Percentiles rank a stretch among this genome's conserved stretches.
Evolutionary conservation across 2,888 invertebrate genomes (phyloP).

Genomic region (Limenitis camilla): DNA sequence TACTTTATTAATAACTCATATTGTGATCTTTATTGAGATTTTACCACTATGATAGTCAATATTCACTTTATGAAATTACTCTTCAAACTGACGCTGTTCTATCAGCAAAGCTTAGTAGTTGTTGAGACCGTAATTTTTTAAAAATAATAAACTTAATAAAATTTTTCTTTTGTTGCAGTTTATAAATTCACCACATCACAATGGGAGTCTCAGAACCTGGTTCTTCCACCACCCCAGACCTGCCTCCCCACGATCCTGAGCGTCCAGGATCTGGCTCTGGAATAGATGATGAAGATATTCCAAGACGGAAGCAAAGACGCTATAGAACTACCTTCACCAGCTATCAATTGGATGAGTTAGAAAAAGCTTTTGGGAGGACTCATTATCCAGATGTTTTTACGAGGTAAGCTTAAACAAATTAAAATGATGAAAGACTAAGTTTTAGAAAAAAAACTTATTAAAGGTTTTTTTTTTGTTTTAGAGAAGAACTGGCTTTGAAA

Average conservation of each 20-base stretch:
- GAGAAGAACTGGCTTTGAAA: conserved; percentile 95
- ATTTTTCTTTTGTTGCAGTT: conserved; percentile 34
- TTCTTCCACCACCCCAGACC: conserved; percentile 52
- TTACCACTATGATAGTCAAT: too few relatives aligned
- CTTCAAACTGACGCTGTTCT: too few relatives aligned
- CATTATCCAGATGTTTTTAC: conserved; percentile 99
- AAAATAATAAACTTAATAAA: too few relatives aligned
- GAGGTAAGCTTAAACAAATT: conserved; percentile 72
- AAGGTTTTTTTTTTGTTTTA: conserved; percentile 70
- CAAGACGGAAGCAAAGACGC: conserved; percentile 92
- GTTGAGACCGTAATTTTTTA: too few relatives aligned
- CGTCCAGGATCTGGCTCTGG: conserved; percentile 59
- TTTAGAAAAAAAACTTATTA: conserved; percentile 45
- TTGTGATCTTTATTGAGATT: too few relatives aligned
- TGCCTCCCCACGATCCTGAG: conserved; percentile 48
- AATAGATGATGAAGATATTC: conserved; percentile 83
- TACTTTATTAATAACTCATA: too few relatives aligned
- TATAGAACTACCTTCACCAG: conserved; percentile 95
- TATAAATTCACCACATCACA: conserved; percentile 11
- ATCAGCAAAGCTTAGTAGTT: too few relatives aligned
- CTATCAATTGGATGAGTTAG: conserved; percentile 95
- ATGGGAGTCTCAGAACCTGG: conserved; percentile 67
- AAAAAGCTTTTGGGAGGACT: conserved; percentile 97
- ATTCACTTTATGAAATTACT: too few relatives aligned
- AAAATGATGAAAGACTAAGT: not conserved